Conservation (phyloP, 2,797 vertebrate genomes). For the Lacerta agilis region DNA sequence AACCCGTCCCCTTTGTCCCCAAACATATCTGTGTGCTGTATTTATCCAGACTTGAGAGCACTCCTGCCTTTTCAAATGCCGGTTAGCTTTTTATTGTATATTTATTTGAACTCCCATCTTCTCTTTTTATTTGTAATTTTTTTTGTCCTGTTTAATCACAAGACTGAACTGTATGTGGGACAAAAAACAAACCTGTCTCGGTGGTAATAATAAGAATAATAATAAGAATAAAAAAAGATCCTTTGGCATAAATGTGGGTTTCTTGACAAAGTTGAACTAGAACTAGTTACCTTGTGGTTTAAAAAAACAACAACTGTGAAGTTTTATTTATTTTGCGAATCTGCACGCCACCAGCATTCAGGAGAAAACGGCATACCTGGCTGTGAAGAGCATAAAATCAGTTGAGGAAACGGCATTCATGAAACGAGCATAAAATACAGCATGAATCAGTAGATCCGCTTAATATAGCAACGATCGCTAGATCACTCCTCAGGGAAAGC, state of each 20-base stretch:
- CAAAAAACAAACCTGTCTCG: slow-evolving; percentile 71
- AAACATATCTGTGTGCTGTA: slow-evolving; percentile 2
- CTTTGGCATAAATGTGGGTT: slow-evolving; percentile 65
- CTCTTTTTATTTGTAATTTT: slow-evolving; percentile 42
- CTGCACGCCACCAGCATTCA: too few species aligned
- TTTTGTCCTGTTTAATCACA: slow-evolving; percentile 74
- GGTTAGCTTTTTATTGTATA: slow-evolving; percentile 80
- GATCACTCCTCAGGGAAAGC: too few species aligned
- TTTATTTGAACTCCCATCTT: slow-evolving; percentile 70
- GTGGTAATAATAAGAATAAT: slow-evolving; percentile 46
- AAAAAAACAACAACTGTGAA: too few species aligned
- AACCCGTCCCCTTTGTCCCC: background rate
- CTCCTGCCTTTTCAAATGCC: slow-evolving; percentile 71
- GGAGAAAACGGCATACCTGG: too few species aligned
- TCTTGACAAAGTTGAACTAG: background rate
- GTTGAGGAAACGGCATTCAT: too few species aligned
- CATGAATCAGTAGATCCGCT: too few species aligned
- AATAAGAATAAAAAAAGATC: slow-evolving; percentile 53
- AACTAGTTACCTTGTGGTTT: background rate
- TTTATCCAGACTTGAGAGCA: background rate
- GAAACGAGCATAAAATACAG: too few species aligned
- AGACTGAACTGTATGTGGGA: slow-evolving; percentile 81
- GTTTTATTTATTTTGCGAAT: too few species aligned
- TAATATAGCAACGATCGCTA: too few species aligned
- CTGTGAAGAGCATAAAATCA: too few species aligned